Evolutionary conservation across 2,797 vertebrate species (phyloP).

Genomic region (Steatocranus sp.): DNA sequence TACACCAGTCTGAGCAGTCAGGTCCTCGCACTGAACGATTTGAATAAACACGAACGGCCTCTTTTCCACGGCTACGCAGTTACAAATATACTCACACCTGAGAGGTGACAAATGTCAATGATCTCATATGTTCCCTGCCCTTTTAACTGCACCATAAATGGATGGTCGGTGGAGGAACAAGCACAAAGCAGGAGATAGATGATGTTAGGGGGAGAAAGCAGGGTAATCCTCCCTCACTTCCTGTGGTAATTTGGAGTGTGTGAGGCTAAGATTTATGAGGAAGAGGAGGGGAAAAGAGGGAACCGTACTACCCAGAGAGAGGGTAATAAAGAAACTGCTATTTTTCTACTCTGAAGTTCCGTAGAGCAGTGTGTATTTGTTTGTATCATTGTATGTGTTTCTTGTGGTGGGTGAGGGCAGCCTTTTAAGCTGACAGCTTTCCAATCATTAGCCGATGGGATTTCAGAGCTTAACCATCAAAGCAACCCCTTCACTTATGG

Average conservation of each 20-base stretch:
- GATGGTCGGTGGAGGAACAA: constrained; percentile 8
- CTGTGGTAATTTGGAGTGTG: constrained; percentile 64
- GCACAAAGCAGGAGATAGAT: constrained; percentile 40
- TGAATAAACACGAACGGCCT: constrained; percentile 23
- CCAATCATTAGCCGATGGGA: constrained; percentile 54
- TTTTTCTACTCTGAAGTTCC: constrained; percentile 5
- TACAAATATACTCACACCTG: neutral
- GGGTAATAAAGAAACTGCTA: constrained; percentile 52
- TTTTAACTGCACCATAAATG: constrained; percentile 33
- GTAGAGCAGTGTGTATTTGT: constrained; percentile 2
- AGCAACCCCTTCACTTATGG: constrained; percentile 40
- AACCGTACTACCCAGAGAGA: constrained; percentile 57
- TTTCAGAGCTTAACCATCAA: constrained; percentile 59
- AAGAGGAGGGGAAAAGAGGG: constrained; percentile 37
- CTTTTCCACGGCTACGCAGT: neutral
- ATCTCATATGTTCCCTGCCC: constrained; percentile 27
- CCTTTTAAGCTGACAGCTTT: constrained; percentile 56
- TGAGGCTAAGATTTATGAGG: constrained; percentile 44
- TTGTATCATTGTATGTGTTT: constrained; percentile 9
- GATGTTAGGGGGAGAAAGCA: constrained; percentile 44
- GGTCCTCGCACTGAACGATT: constrained; percentile 2
- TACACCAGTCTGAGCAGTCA: neutral
- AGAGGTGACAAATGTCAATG: constrained; percentile 22
- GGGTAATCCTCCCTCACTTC: constrained; percentile 62
- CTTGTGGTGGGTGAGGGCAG: neutral